Base-by-base conservation (phyloP, 2,888 invertebrate species). In the Meganola albula region DNA sequence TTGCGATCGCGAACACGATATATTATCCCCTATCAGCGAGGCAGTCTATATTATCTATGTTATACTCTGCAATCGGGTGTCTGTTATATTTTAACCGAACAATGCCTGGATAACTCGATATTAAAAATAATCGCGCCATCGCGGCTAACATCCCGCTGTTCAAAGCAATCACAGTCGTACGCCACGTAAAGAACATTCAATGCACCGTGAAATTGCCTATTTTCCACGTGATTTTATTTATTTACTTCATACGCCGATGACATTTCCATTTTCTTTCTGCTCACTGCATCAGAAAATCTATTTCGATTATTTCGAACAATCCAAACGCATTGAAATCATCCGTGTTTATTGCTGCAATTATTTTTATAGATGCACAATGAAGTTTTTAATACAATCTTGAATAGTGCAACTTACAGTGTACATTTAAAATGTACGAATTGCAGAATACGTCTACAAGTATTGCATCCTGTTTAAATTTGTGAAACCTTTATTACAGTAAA, bases 191-290 rank as follows among this genome's bases (percentile, higher is more conserved):
- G 82, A 76, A 74, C 72, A 61, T 40, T 66, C 77, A 83, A 84
- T 85, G 80, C 83, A 83, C 78, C 82, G 83, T 83, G 77, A 85
- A 85, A 85, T 85, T 82, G 84, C 76, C 84, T 83, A 83, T 85
- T 84, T 85, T 82, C 84, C 79, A 74, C 78, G 64, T 78, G 82
- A 80, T 77, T 80, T 82, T 84, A 82, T 83, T 82, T 82, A 80
- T 83, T 83, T 83, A 82, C 82, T 80, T 79, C 77, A 80, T 79
- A 77, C 74, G 62, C 54, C 71, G 71, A 77, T 77, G 77, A 76
- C 68, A 73, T 73, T 76, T 70, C 59, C 69, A 71, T 74, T 74
- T 63, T 60, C 64, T 71, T 48, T 51, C 64, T 58, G 59, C 35
- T 63, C 65, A 58, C 42, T 67, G 66, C 67, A 57, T 68, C 44